Conservation (phyloP, 1,140 invertebrate genomes). For the Mya arenaria region DNA sequence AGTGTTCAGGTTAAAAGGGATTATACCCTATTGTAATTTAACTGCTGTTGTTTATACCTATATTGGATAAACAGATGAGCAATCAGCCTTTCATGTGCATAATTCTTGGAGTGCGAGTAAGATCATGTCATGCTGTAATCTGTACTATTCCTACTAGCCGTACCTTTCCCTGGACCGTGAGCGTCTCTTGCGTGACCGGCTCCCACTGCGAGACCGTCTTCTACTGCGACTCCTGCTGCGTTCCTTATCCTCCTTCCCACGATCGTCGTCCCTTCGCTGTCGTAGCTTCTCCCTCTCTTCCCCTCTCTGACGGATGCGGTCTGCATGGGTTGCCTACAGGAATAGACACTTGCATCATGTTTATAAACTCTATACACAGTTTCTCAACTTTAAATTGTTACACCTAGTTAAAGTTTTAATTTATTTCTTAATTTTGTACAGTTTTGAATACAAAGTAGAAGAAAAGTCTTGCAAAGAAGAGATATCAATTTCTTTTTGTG, state of each 20-base stretch:
- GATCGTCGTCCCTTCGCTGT: conserved; percentile 67
- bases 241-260: conserved; percentile 55
- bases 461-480: neutral
- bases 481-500: neutral
- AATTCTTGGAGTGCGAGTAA: too few relatives aligned
- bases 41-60: neutral
- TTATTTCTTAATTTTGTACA: neutral
- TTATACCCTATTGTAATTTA: neutral
- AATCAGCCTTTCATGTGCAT: conserved; percentile 45
- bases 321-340: conserved; percentile 69
- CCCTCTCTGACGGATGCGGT: conserved; percentile 72
- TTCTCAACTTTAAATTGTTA: neutral
- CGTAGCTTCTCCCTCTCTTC: conserved; percentile 78
- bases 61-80: neutral
- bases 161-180: conserved; percentile 31
- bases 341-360: neutral
- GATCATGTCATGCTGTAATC: too few relatives aligned
- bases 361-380: neutral
- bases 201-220: conserved; percentile 48
- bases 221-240: conserved; percentile 61
- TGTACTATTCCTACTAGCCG: too few relatives aligned
- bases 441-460: neutral
- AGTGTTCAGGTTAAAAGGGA: neutral
- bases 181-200: conserved; percentile 41
- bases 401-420: neutral